Evolutionary conservation across 1,140 invertebrate species (phyloP), one percentile per base, ranked within the genome.

Genomic region (Drosophila ananassae): DNA sequence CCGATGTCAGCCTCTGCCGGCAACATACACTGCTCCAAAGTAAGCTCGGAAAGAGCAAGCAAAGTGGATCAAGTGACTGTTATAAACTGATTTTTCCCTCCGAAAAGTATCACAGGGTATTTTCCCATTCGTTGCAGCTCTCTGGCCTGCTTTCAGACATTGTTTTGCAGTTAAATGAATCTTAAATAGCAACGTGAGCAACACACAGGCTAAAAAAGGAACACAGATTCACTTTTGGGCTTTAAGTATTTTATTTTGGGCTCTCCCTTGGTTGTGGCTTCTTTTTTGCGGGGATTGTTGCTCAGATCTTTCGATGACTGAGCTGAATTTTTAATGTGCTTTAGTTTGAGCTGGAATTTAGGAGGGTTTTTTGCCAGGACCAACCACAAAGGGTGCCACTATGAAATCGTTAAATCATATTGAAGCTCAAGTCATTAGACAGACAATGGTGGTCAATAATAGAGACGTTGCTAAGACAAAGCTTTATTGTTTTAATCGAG

Each of bases 101-200:
- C 34, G 10, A n/a, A 37, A 12, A 37, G 2, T 37, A 37, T 37
- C 12, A n/a, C 10, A 37, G 41, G 41, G 41, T 44, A 44, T 44
- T 59, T 50, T 32, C 34, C 4, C 67, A 37, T 28, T 59, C 68
- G 68, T 59, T 59, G 54, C 67, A 30, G 5, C 37, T 54, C 22
- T 48, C 17, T 7, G n/a, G 17, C n/a, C 55, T 37, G 48, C 41
- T 60, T 61, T 56, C 52, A 9, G 55, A 22, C 55, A 67, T 60
- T 67, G 72, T 68, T 76, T 67, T 76, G 48, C 55, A 76, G 55
- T 66, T 76, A 76, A 74, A 74, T 76, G 61, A 75, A 76, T 75
- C 61, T 76, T 77, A 77, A 77, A 68, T 59, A 68, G 55, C 51
- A 56, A 63, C 51, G 71, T 63, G 71, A 54, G 47, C 59, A 47